Evolutionary conservation across 2,888 invertebrate genomes (phyloP).

Genomic region (Thera obeliscata): DNA sequence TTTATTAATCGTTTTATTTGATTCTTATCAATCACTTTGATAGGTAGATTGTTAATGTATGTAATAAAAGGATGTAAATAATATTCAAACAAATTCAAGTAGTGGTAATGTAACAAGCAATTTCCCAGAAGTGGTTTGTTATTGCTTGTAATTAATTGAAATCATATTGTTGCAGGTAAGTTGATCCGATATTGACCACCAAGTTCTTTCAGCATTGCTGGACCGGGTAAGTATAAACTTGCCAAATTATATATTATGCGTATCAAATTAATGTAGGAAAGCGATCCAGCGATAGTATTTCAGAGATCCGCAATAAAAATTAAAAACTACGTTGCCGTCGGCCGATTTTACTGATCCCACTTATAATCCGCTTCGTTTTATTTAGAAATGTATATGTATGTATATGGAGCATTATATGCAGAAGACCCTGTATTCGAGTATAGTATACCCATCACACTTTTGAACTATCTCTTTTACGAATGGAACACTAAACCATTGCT

Average conservation of each 20-base stretch:
- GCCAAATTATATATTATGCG: neutral
- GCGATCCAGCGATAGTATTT: neutral
- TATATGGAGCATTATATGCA: too few species aligned
- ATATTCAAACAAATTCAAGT: too few species aligned
- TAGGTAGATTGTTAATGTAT: neutral
- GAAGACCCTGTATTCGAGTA: too few species aligned
- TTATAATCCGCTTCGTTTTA: too few species aligned
- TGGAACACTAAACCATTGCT: neutral
- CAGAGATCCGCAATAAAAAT: neutral
- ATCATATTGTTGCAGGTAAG: conserved; percentile 34
- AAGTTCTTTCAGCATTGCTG: neutral
- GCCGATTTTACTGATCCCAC: neutral
- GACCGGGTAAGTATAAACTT: conserved; percentile 16
- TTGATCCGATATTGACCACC: conserved; percentile 12
- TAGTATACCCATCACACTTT: neutral
- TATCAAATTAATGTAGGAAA: conserved; percentile 5
- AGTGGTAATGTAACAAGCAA: too few species aligned
- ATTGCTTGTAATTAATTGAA: conserved; percentile 25
- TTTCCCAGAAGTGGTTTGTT: neutral
- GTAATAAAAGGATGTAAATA: neutral
- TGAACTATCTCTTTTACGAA: neutral
- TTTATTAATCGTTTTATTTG: neutral
- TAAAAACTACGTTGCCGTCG: neutral
- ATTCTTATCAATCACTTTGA: conserved; percentile 11
- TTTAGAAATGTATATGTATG: too few species aligned